Evolutionary conservation across 2,888 invertebrate genomes (phyloP), one percentile per base, ranked within the genome.

Genomic region (Thereva unica): DNA sequence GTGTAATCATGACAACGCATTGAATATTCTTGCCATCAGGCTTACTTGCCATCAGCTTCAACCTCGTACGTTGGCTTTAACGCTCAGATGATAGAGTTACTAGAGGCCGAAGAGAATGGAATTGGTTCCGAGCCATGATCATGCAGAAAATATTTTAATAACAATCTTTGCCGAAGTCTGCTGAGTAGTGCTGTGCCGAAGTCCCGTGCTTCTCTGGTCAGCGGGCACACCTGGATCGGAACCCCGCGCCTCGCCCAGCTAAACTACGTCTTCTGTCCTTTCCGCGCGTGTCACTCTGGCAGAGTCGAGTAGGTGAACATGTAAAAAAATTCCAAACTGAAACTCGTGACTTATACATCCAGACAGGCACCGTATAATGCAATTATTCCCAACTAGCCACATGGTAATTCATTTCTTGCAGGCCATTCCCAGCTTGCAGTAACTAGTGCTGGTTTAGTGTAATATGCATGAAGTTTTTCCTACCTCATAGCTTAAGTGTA

Each of bases 141-240:
- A 68, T 68, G 68, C 68, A 68, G 68, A 66, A 68, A 68, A 66
- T 68, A 64, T 68, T 68, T 68, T 68, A 66, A 66, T 68, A 66
- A 66, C 53, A 68, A 68, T 66, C 66, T 63, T 63, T 56, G 49
- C 53, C 49, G 52, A 59, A 45, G 42, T 50, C 56, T 41, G 45
- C 54, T 52, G 35, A 55, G 40, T 49, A 49, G 49, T 53, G n/a
- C 45, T 40, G 47, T 64, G 42, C 38, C 37, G 47, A 50, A 38
- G 34, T 64, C 47, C 53, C 56, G 61, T 54, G 34, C 35, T 42
- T 53, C 54, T 53, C 45, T 38, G 44, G n/a, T 64, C 40, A 56
- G 23, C 54, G 38, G 54, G 44, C 49, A 54, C 68, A 68, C 65
- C 68, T 68, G 65, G 68, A 7, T 54, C 40, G 12, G 54, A 55